Percentiles rank a stretch among this genome's conserved stretches.
phyloP scores from a whole-genome alignment of 2,888 invertebrate genomes.

The Netelia fuscicornis region DNA sequence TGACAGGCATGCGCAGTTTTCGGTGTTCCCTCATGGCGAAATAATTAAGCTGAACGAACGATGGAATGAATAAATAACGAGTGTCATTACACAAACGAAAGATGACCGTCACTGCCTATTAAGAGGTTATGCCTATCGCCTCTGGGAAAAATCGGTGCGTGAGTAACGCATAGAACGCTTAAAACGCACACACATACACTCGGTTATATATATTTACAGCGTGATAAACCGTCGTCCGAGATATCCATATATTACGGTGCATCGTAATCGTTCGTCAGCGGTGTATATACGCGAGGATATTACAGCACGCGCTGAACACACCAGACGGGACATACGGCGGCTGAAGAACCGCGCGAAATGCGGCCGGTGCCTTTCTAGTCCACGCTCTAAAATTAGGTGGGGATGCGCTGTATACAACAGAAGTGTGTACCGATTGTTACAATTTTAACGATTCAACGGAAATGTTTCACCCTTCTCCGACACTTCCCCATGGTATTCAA shows the following conservation, averaged over 20 bases:
- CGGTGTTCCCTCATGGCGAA: too few relatives aligned
- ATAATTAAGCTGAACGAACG: neutral
- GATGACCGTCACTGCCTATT: constrained; percentile 12
- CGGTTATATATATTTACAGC: too few relatives aligned
- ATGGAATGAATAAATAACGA: constrained; percentile 19
- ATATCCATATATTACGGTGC: constrained; percentile 47
- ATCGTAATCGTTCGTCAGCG: constrained; percentile 65
- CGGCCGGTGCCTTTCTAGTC: constrained; percentile 53
- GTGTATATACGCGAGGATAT: constrained; percentile 22
- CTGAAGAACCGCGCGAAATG: constrained; percentile 31
- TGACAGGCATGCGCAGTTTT: too few relatives aligned
- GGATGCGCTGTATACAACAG: constrained; percentile 8
- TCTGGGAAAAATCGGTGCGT: constrained; percentile 14
- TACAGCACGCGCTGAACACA: neutral
- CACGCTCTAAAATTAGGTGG: constrained; percentile 6
- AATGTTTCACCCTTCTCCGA: constrained; percentile 15
- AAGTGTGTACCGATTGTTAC: constrained; percentile 61
- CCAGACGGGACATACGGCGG: neutral
- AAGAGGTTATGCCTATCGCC: constrained; percentile 1
- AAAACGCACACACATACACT: constrained; percentile 20
- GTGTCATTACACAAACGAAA: neutral
- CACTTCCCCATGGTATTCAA: neutral
- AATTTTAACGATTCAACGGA: constrained; percentile 66
- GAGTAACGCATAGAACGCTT: constrained; percentile 18
- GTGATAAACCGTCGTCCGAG: neutral